phyloP scores from a whole-genome alignment of 2,888 invertebrate genomes.

The Brachyopa scutellaris region DNA sequence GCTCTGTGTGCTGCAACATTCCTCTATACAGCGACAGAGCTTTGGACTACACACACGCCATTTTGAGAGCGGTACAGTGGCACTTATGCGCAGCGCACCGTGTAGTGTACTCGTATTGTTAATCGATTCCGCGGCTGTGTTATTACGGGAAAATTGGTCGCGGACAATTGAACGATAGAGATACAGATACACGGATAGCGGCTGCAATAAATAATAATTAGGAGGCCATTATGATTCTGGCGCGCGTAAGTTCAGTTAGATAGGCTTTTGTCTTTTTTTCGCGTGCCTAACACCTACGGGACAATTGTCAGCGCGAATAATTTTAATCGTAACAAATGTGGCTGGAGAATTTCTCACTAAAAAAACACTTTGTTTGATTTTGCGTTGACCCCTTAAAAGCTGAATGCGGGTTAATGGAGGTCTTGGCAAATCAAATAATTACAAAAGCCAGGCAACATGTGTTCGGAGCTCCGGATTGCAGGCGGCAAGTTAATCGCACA shows the following conservation, averaged over 20 bases:
- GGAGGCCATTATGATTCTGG: conserved; percentile 74
- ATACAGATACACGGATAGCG: conserved; percentile 56
- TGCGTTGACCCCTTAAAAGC: conserved; percentile 43
- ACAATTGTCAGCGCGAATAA: conserved; percentile 60
- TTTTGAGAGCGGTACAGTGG: conserved; percentile 60
- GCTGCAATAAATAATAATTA: conserved; percentile 77
- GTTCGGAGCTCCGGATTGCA: conserved; percentile 7
- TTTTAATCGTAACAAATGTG: conserved; percentile 67
- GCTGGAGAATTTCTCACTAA: conserved; percentile 25
- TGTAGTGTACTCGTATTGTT: conserved; percentile 55
- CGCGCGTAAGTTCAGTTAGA: conserved; percentile 48
- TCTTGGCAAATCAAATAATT: conserved; percentile 71
- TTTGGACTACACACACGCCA: conserved; percentile 54
- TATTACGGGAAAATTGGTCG: conserved; percentile 74
- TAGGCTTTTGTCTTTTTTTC: conserved; percentile 38
- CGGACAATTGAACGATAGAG: conserved; percentile 60
- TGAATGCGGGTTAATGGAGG: conserved; percentile 64
- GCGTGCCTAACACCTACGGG: conserved; percentile 39
- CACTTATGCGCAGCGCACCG: conserved; percentile 55
- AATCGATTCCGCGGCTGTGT: conserved; percentile 74
- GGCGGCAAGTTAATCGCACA: conserved; percentile 36
- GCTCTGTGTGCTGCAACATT: conserved; percentile 39
- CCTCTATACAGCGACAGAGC: conserved; percentile 45
- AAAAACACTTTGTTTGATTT: conserved; percentile 41
- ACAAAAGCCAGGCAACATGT: conserved; percentile 63